These are phyloP conservation scores for Zoanthus sansibaricus DNA, from an alignment of 92 coral and sea anemone genomes.

Conservation along the genomic window DNA sequence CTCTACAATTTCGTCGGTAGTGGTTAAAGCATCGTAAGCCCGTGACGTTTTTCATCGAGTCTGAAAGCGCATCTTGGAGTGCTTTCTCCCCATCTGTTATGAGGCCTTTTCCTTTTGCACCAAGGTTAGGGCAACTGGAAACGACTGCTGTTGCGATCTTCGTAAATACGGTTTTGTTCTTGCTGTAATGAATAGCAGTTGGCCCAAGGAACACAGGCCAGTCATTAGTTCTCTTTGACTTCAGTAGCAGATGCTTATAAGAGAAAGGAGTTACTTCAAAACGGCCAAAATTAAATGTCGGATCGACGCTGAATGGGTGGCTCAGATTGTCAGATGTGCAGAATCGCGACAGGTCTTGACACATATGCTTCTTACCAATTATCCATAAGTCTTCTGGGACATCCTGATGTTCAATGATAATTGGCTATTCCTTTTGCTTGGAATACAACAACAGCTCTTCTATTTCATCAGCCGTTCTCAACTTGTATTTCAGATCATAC, in stretches of 20 bases:
- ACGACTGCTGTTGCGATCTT: slow-evolving; percentile 58
- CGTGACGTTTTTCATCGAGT: slow-evolving; percentile 47
- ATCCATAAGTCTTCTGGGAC: slow-evolving; percentile 60
- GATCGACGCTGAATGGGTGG: slow-evolving; percentile 66
- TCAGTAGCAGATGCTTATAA: slow-evolving; percentile 52
- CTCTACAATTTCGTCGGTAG: slow-evolving; percentile 43
- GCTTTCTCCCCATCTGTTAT: slow-evolving; percentile 67
- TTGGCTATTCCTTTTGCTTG: slow-evolving; percentile 50
- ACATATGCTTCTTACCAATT: slow-evolving; percentile 50
- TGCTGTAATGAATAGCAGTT: slow-evolving; percentile 64
- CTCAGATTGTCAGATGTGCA: slow-evolving; percentile 33
- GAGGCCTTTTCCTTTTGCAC: slow-evolving; percentile 40
- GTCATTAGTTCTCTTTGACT: slow-evolving; percentile 45
- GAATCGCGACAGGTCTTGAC: slow-evolving; percentile 47
- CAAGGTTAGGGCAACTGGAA: slow-evolving; percentile 28
- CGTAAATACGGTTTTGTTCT: slow-evolving; percentile 28
- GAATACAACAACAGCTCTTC: slow-evolving; percentile 57
- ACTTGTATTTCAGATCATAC: slow-evolving; percentile 49
- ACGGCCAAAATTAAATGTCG: slow-evolving; percentile 62
- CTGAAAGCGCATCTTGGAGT: slow-evolving; percentile 47
- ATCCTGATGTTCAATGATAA: slow-evolving; percentile 65
- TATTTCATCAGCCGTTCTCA: slow-evolving; percentile 21
- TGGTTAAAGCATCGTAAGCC: slow-evolving; percentile 64
- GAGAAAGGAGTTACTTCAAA: slow-evolving; percentile 65
- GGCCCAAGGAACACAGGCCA: slow-evolving; percentile 61